Conservation (phyloP, 2,113 vertebrate genomes). For the Pimephales promelas region DNA sequence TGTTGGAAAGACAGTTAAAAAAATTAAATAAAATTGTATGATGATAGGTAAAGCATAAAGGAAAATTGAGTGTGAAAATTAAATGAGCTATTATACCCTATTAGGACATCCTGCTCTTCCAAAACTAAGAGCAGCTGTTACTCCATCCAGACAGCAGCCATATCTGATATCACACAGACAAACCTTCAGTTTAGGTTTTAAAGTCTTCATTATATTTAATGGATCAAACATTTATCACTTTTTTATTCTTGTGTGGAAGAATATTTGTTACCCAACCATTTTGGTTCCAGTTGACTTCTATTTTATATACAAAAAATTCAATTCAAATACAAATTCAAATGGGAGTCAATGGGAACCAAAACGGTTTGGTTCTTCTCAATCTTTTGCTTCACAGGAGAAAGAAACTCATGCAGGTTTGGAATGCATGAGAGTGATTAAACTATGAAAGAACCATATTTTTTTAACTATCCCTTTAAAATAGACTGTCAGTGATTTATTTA, state of each 20-base stretch:
- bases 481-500: too few species aligned
- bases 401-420: too few species aligned
- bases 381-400: too few species aligned
- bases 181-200: not conserved
- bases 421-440: too few species aligned
- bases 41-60: not conserved
- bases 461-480: too few species aligned
- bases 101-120: conserved; percentile 79
- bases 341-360: too few species aligned
- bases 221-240: not conserved
- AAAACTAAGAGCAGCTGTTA: conserved; percentile 80
- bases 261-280: not conserved
- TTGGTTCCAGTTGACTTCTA: not conserved
- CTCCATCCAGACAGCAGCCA: conserved; percentile 88
- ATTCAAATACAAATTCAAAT: too few species aligned
- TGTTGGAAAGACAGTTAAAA: not conserved
- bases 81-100: conserved; percentile 31
- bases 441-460: too few species aligned
- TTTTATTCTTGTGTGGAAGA: not conserved
- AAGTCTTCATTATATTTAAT: not conserved
- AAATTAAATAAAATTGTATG: not conserved
- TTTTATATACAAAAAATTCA: too few species aligned
- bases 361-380: too few species aligned
- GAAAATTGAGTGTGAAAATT: not conserved
- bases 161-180: conserved; percentile 70